Conservation (phyloP, 2,113 vertebrate genomes). For the Mellivora capensis region DNA sequence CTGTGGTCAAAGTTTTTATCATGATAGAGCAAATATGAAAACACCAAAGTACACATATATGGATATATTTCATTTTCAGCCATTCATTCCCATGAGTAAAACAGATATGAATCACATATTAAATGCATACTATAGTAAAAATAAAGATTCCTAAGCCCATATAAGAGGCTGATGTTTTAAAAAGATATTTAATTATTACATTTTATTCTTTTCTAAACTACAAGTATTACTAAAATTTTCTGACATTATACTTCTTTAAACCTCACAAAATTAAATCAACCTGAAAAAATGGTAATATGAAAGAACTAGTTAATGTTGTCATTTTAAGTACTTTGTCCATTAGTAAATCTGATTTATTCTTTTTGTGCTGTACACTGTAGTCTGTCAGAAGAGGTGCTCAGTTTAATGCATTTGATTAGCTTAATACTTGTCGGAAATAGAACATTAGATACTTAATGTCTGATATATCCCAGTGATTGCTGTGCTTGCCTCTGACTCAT, state of each 20-base stretch:
- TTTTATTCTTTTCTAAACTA: conserved; percentile 8
- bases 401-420: conserved; percentile 51
- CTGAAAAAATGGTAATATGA: conserved; percentile 37
- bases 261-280: conserved; percentile 21
- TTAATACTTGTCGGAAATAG: conserved; percentile 49
- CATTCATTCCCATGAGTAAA: background rate
- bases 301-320: background rate
- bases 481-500: conserved; percentile 13
- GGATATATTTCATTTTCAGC: background rate
- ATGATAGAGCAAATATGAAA: background rate
- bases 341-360: conserved; percentile 25
- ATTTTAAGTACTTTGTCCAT: conserved; percentile 14
- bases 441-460: conserved; percentile 39
- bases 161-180: background rate
- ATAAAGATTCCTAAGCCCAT: background rate
- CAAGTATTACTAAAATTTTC: conserved; percentile 30
- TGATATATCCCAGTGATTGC: background rate
- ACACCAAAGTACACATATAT: background rate
- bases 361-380: background rate
- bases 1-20: background rate
- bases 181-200: conserved; percentile 8
- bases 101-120: background rate
- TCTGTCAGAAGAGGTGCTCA: background rate
- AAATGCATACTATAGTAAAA: background rate
- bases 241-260: conserved; percentile 1